Evolutionary conservation across 2,888 invertebrate species (phyloP).

Genomic region (Apodemia mormo): DNA sequence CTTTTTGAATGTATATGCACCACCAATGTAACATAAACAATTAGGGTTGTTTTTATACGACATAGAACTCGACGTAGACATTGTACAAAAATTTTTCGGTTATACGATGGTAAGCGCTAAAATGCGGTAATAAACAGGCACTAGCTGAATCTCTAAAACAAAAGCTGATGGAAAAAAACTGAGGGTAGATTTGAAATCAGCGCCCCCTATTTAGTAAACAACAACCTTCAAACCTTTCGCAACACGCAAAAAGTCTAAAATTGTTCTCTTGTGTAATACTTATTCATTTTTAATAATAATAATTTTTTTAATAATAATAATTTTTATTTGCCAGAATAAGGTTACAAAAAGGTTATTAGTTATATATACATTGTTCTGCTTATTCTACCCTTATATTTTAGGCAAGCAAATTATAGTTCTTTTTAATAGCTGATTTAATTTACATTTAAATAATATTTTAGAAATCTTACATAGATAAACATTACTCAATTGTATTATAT

Average conservation of each 20-base stretch:
- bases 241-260: conserved; percentile 23
- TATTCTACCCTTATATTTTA: no score
- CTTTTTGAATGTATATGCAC: not conserved
- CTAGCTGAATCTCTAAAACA: conserved; percentile 23
- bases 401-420: no score
- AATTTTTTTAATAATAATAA: no score
- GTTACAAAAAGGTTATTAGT: no score
- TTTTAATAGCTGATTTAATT: no score
- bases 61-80: not conserved
- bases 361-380: no score
- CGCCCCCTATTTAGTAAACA: conserved; percentile 19
- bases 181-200: conserved; percentile 26
- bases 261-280: conserved; percentile 20
- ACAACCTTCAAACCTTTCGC: conserved; percentile 23
- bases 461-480: no score
- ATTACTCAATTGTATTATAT: no score
- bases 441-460: no score
- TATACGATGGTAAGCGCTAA: not conserved
- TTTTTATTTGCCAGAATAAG: no score
- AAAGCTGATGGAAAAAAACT: conserved; percentile 20
- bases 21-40: not conserved
- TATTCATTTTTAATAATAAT: no score
- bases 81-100: not conserved
- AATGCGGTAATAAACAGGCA: not conserved
- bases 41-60: not conserved